phyloP scores from a whole-genome alignment of 2,797 vertebrate genomes.

The Gymnothorax javanicus region DNA sequence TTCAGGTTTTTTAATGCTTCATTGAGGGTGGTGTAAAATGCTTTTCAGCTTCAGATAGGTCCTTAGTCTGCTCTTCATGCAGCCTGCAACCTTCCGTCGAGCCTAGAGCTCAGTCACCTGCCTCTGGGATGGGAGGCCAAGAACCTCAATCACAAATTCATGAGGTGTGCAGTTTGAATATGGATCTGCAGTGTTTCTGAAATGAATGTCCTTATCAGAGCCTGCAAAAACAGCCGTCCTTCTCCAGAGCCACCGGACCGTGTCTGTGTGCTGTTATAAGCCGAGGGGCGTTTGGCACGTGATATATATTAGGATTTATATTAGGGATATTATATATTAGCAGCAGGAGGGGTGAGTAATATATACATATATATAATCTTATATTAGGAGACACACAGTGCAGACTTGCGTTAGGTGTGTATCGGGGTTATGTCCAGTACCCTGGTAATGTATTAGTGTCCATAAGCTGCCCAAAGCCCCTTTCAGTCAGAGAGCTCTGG shows the following conservation, averaged over 20 bases:
- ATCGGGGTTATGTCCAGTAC: conserved; percentile 37
- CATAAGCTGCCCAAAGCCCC: conserved; percentile 65
- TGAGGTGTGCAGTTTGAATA: neutral
- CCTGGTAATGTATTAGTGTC: conserved; percentile 60
- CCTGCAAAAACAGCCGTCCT: neutral
- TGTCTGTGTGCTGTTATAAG: neutral
- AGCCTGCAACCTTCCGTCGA: neutral
- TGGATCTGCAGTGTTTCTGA: neutral
- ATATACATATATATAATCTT: too few species aligned
- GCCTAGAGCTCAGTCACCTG: neutral
- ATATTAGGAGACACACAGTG: neutral
- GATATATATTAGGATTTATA: too few species aligned
- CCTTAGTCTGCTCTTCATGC: neutral
- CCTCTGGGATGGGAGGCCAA: neutral
- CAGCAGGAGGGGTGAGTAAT: too few species aligned
- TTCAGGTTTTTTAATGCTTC: neutral
- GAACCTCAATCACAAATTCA: neutral
- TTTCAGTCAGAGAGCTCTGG: conserved; percentile 60
- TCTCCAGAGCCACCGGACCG: neutral
- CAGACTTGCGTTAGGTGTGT: neutral
- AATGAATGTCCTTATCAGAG: neutral
- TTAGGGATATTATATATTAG: too few species aligned
- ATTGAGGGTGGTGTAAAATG: neutral
- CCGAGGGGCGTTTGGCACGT: neutral
- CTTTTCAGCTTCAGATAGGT: neutral